phyloP scores from a whole-genome alignment of 2,888 invertebrate genomes.

The Ochlodes sylvanus region DNA sequence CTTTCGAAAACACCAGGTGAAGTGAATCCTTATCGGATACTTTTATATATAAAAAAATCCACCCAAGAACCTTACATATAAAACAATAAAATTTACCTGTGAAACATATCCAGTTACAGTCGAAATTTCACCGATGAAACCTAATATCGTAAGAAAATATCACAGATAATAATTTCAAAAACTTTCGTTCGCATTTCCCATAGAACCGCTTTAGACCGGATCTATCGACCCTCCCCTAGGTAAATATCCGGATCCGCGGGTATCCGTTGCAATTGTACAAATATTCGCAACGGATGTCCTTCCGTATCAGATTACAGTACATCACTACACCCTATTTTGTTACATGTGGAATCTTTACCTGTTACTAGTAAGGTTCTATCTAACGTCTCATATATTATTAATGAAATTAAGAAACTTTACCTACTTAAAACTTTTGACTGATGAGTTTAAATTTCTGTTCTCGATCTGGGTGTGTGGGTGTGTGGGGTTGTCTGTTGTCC shows the following conservation, averaged over 20 bases:
- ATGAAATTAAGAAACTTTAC: no score
- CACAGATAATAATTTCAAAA: constrained; percentile 16
- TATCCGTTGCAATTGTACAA: constrained; percentile 59
- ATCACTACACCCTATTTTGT: constrained; percentile 14
- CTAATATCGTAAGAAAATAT: constrained; percentile 27
- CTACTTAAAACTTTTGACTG: no score
- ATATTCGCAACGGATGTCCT: constrained; percentile 51
- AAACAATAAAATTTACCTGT: constrained; percentile 21
- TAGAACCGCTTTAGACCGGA: constrained; percentile 33
- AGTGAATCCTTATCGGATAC: no score
- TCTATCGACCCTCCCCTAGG: constrained; percentile 26
- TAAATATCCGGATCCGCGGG: constrained; percentile 48
- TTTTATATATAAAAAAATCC: not conserved
- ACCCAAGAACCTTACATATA: not conserved
- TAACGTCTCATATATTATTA: no score
- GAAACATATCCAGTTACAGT: constrained; percentile 33
- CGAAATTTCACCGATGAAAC: constrained; percentile 31
- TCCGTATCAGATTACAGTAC: constrained; percentile 48
- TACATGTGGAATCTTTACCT: not conserved
- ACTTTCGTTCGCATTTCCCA: constrained; percentile 31
- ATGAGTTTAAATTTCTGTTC: no score
- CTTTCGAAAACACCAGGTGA: no score
- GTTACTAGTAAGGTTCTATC: no score
- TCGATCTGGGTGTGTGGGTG: no score
- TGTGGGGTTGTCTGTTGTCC: no score